Evolutionary conservation across 2,888 invertebrate species (phyloP), one percentile per base, ranked within the genome.

Genomic region (Serripes groenlandicus): DNA sequence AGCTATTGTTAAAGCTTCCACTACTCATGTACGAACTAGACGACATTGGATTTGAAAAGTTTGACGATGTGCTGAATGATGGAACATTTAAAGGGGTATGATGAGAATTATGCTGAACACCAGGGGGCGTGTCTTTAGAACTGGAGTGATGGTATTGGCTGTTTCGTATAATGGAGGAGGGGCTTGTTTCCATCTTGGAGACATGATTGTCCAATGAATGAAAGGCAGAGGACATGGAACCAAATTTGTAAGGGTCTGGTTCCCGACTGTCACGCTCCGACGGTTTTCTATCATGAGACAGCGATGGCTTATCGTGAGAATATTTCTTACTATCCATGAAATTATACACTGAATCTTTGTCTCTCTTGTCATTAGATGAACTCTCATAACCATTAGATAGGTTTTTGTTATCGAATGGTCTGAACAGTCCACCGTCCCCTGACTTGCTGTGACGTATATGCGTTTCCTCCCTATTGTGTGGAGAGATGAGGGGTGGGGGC

Each of bases 361-460:
- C 78, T 42, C 68, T 73, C 15, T 69, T 52, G 11, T 34, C 60
- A 37, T 28, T 23, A 32, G 58, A 9, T 32, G 64, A 35, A 26
- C 70, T 70, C 52, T 83, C 82, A 78, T 81, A 88, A 21, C 88
- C 88, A 74, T 90, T 90, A 1, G 86, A 71, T 49, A 88, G 58
- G 70, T 75, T 76, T 64, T 88, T 83, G 62, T 88, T 90, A 75
- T 92, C 92, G 86, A 92, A 92, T 9, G 92, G 92, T 71, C 92
- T 78, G 85, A 92, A 92, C 52, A 92, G 86, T 37, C 82, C 80
- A 72, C 69, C 81, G 35, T 87, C 88, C 26, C 80, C 82, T 64
- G 64, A 75, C 82, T 88, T 88, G 54, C 71, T 68, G n/a, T 75
- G 60, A 32, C 81, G 83, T 54, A 62, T 64, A 58, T 68, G 72